These are phyloP conservation scores for Helarctos malayanus DNA, from an alignment of 2,797 vertebrate species.

Conservation along the genomic window DNA sequence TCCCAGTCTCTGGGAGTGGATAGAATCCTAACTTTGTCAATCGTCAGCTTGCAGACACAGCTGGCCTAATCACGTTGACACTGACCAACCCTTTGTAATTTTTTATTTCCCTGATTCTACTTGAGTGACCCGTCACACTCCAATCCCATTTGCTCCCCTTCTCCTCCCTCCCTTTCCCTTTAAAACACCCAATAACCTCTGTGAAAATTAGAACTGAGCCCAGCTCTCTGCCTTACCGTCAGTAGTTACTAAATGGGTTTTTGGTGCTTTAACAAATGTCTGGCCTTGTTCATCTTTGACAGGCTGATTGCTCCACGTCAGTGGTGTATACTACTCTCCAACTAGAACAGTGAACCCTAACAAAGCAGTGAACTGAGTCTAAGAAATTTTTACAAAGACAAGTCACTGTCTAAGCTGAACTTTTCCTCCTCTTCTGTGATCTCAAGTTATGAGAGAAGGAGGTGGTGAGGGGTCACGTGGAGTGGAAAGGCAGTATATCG, in stretches of 20 bases:
- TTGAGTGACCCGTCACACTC: background rate
- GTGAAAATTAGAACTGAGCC: background rate
- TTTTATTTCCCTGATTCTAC: background rate
- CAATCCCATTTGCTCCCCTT: too few relatives aligned
- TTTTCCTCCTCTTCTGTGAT: background rate
- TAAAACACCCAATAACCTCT: background rate
- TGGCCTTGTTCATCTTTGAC: background rate
- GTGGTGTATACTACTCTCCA: background rate
- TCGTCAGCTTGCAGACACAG: background rate
- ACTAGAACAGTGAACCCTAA: background rate
- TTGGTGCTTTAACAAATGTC: background rate
- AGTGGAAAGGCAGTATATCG: background rate
- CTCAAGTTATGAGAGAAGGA: background rate
- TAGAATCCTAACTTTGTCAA: background rate
- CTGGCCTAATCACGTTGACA: background rate
- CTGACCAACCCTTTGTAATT: background rate
- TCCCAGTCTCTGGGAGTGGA: background rate
- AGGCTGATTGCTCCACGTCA: background rate
- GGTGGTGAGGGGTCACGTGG: background rate
- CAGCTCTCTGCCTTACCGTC: background rate
- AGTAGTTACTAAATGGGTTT: conserved; percentile 16
- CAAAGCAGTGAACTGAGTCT: background rate
- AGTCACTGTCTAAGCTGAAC: background rate
- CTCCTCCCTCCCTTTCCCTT: background rate
- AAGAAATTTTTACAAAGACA: conserved; percentile 45